These are phyloP conservation scores for Gallinago paraguaiae DNA, from an alignment of 2,113 vertebrate species.

Conservation along the genomic window DNA sequence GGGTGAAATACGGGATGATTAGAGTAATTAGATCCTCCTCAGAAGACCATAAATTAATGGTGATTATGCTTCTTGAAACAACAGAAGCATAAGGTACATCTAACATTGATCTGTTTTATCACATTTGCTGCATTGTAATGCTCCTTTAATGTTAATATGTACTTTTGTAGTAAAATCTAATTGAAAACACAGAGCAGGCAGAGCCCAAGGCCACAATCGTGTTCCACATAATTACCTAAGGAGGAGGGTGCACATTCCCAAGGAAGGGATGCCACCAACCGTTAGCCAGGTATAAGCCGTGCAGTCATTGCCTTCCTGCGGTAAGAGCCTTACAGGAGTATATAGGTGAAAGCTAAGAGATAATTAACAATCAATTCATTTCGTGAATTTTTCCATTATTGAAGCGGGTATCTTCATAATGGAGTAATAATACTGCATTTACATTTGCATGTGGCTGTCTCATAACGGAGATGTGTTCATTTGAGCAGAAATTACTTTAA, in stretches of 20 bases:
- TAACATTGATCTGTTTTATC: slow-evolving; percentile 8
- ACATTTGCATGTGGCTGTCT: slow-evolving; percentile 20
- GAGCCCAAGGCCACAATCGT: slow-evolving; percentile 29
- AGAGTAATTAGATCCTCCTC: not conserved
- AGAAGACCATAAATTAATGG: slow-evolving; percentile 54
- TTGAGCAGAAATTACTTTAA: slow-evolving; percentile 29
- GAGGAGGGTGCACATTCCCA: not conserved
- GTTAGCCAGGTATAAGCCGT: not conserved
- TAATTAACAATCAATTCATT: slow-evolving; percentile 9
- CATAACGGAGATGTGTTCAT: not conserved
- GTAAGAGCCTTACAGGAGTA: not conserved
- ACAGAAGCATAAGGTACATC: not conserved
- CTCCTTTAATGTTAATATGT: slow-evolving; percentile 50
- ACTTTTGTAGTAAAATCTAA: slow-evolving; percentile 46
- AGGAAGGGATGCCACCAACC: not conserved
- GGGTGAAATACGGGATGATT: not conserved
- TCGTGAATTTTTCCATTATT: not conserved
- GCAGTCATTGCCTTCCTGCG: accelerated
- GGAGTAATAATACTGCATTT: not conserved
- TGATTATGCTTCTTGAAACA: slow-evolving; percentile 44
- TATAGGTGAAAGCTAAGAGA: not conserved
- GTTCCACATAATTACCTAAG: slow-evolving; percentile 38
- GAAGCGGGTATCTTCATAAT: not conserved
- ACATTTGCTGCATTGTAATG: slow-evolving; percentile 55
- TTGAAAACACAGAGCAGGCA: slow-evolving; percentile 60